Base-by-base conservation (phyloP, 2,113 vertebrate species). In the Sceloporus undulatus region DNA sequence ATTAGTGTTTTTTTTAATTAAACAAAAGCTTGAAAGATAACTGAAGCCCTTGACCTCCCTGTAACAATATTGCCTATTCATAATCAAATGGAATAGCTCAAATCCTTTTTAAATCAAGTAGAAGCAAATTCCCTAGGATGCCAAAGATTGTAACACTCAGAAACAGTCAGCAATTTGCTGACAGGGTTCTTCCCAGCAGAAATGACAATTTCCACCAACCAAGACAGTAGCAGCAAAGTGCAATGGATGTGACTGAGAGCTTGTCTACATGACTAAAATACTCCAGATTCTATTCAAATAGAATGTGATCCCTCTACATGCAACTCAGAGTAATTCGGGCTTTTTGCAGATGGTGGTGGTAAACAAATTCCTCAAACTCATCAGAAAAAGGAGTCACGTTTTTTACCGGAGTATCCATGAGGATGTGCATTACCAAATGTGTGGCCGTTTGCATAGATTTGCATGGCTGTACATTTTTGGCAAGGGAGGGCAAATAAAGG, bases 1-100 rank as follows among this genome's bases (percentile, higher is more conserved):
- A 88, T 88, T 88, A 88, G 87, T 77, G 85, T 10, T 29, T 75
- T 78, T 68, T 84, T 77, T 78, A 84, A 88, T 88, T 88, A 88
- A 88, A 88, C 82, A 71, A 88, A 88, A 78, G 62, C 87, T 77
- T 81, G 29, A 78, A 76, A 78, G 81, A 84, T 65, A 84, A 84
- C 62, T 56, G 6, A 29, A 84, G 59, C 42, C 81, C 74, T 82
- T 88, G 81, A 88, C 62, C 81, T 84, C 52, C 74, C 48, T 52
- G 77, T 70, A 78, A 84, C 9, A 23, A 68, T 78, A 83, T 77
- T 84, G 81, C 23, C 74, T 62, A 84, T 88, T 88, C 40, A 65
- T 83, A 88, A 83, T 88, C 73, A 88, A 84, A 88, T 83, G 48
- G n/a, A 88, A 54, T 29, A 70, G 73, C 48, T 88, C 65, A 83